Conservation (phyloP, 2,888 invertebrate genomes). For the Erpobdella octoculata region DNA sequence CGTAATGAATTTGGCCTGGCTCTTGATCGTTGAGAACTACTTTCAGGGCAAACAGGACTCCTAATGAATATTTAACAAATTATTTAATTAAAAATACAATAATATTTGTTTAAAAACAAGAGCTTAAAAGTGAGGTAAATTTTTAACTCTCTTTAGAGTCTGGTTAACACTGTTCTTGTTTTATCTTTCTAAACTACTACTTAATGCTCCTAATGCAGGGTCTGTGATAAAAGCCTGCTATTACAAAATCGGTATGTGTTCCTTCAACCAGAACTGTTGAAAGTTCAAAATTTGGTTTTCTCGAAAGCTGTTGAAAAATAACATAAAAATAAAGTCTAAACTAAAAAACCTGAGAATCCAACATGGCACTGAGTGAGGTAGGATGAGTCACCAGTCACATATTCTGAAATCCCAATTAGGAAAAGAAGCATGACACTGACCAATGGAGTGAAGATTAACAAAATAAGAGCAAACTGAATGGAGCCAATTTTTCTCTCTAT, state of each 20-base stretch:
- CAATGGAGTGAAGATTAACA: constrained; percentile 55
- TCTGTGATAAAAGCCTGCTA: not conserved
- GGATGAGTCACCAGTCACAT: constrained; percentile 52
- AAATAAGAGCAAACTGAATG: constrained; percentile 56
- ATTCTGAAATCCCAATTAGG: constrained; percentile 53
- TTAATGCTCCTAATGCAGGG: not conserved
- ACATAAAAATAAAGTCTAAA: not conserved
- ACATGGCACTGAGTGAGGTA: constrained; percentile 59
- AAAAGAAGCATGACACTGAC: constrained; percentile 56
- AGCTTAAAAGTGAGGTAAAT: no score
- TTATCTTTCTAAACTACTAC: not conserved
- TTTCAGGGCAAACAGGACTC: constrained; percentile 62
- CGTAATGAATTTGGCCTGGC: constrained; percentile 43
- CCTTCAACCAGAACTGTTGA: no score
- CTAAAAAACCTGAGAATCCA: constrained; percentile 59
- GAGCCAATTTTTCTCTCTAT: constrained; percentile 55
- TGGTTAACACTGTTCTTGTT: no score
- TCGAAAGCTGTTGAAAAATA: not conserved
- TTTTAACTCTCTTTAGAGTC: no score
- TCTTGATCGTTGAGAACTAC: constrained; percentile 54
- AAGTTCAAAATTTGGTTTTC: no score
- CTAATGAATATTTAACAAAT: constrained; percentile 42
- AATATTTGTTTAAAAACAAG: no score
- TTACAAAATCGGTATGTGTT: no score
- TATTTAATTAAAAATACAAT: constrained; percentile 9